A percentile compares a stretch with the other conserved stretches of the same genome.
Conservation (phyloP, 2,888 invertebrate species). For the Tanaodytes sp. region DNA sequence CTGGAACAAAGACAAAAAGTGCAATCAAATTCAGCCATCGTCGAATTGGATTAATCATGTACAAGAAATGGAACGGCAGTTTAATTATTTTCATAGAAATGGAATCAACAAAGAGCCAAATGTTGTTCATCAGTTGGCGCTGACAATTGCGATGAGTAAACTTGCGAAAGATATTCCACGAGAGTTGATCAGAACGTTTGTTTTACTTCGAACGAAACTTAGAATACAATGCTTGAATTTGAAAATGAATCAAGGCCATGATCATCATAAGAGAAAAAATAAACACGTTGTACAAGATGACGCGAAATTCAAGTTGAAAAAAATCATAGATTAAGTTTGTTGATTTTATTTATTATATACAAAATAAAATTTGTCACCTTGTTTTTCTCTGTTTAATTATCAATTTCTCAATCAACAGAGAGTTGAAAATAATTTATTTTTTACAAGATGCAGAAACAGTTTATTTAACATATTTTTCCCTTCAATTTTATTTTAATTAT, state of each 20-base stretch:
- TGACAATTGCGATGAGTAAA: neutral
- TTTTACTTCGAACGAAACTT: slow-evolving; percentile 7
- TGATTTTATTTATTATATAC: no score
- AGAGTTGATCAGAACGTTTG: slow-evolving; percentile 5
- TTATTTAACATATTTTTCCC: no score
- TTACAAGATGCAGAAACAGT: no score
- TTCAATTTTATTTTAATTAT: no score
- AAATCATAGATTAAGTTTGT: slow-evolving; percentile 12
- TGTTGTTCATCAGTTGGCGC: neutral
- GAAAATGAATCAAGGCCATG: neutral
- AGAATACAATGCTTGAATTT: slow-evolving; percentile 14
- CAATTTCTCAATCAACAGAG: no score
- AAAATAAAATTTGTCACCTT: no score
- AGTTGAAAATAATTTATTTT: no score
- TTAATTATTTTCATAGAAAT: slow-evolving; percentile 12
- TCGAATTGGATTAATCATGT: neutral
- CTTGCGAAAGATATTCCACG: slow-evolving; percentile 6
- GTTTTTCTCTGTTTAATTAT: no score
- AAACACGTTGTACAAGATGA: slow-evolving; percentile 1
- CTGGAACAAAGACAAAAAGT: neutral
- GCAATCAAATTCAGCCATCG: slow-evolving; percentile 1
- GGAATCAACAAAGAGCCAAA: slow-evolving; percentile 5
- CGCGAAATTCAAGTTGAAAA: slow-evolving; percentile 15
- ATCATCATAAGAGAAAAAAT: neutral
- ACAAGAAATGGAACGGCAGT: slow-evolving; percentile 6